Evolutionary conservation across 2,113 vertebrate genomes (phyloP).

Genomic region (Aptenodytes patagonicus): DNA sequence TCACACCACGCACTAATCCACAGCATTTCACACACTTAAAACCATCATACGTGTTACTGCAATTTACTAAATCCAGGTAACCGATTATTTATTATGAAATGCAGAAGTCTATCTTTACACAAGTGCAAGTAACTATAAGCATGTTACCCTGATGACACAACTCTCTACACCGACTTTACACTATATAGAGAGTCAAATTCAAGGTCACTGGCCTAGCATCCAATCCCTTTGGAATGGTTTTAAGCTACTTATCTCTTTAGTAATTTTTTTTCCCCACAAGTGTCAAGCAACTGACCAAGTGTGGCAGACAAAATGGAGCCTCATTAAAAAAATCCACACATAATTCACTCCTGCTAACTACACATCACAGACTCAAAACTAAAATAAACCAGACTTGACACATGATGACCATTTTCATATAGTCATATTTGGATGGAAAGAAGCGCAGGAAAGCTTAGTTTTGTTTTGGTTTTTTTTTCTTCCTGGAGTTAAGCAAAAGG

Average conservation of each 20-base stretch:
- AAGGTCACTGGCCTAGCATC: not conserved
- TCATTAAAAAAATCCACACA: not conserved
- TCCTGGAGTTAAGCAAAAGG: not conserved
- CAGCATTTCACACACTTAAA: not conserved
- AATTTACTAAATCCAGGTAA: not conserved
- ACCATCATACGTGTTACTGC: not conserved
- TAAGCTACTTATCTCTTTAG: not conserved
- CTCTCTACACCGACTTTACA: not conserved
- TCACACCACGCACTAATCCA: not conserved
- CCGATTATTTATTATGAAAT: not conserved
- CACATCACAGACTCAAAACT: not conserved
- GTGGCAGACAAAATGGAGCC: not conserved
- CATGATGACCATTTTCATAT: not conserved
- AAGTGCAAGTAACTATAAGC: not conserved
- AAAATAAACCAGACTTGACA: not conserved
- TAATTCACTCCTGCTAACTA: not conserved
- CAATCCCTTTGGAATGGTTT: not conserved
- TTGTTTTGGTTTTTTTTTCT: not conserved
- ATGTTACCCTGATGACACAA: not conserved
- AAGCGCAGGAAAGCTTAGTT: not conserved
- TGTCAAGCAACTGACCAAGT: not conserved
- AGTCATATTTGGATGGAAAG: not conserved
- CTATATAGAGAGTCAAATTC: not conserved
- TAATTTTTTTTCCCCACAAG: not conserved
- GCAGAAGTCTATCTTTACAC: not conserved